Conservation (phyloP, 2,888 invertebrate species). For the Sminthurides aquaticus region DNA sequence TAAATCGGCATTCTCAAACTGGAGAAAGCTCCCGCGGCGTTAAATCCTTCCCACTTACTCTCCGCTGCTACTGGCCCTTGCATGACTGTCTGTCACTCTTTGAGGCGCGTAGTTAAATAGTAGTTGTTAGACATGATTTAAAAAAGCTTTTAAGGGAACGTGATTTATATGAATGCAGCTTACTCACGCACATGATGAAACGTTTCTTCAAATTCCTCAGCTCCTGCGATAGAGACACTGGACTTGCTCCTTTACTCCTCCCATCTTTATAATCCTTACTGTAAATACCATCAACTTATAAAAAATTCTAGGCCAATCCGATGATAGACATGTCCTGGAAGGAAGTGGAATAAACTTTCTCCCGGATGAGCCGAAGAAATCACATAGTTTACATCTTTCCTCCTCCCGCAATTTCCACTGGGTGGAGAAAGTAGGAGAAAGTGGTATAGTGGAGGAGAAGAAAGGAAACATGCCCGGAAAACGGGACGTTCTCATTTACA, state of each 20-base stretch:
- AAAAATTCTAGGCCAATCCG: not conserved
- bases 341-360: not conserved
- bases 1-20: too few relatives aligned
- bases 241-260: not conserved
- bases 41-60: too few relatives aligned
- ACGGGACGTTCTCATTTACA: too few relatives aligned
- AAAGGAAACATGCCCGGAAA: too few relatives aligned
- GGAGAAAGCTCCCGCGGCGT: too few relatives aligned
- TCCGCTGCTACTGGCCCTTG: too few relatives aligned
- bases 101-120: not conserved
- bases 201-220: too few relatives aligned
- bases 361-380: not conserved
- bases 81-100: not conserved
- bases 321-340: not conserved
- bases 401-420: not conserved
- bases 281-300: not conserved
- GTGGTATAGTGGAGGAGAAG: too few relatives aligned
- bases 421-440: too few relatives aligned
- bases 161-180: constrained; percentile 6
- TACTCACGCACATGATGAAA: constrained; percentile 1
- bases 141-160: not conserved
- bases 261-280: not conserved
- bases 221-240: too few relatives aligned
- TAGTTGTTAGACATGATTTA: not conserved
- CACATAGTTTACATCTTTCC: not conserved